Evolutionary conservation across 2,113 vertebrate species (phyloP), one percentile per base, ranked within the genome.

Genomic region (Pterocles orientalis): DNA sequence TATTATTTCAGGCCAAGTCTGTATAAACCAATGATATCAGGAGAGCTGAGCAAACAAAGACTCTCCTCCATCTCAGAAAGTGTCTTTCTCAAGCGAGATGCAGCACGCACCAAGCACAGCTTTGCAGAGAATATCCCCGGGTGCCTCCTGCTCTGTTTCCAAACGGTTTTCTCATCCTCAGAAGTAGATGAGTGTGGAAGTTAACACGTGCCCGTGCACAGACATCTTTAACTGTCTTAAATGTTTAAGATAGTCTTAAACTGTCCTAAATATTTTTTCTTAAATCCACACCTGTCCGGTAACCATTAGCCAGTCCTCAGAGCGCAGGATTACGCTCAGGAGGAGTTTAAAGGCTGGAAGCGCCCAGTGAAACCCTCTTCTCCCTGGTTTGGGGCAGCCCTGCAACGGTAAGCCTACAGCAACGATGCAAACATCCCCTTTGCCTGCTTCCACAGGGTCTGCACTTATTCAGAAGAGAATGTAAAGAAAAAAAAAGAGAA

Each of bases 21-120:
- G 19, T 75, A 34, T 12, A 79, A 50, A 64, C 31, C 25, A 51
- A 6, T 12, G 48, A 29, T 76, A 43, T 6, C 64, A 36, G 79
- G 20, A 82, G 10, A 53, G 43, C 61, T 41, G 61, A 90, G 68
- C 54, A 65, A 85, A 69, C 18, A 18, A 2, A 9, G 60, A 13
- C 51, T 70, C 24, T 56, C 7, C 11, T 76, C 57, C 39, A 34
- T 13, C 65, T 25, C 65, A 21, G 29, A 12, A 39, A 36, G 50
- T 15, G 53, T 26, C n/a, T 62, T 72, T 86, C 45, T 61, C 2
- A 0, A 20, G 71, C 3, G 31, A 60, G 68, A 47, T 12, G 16
- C 15, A 23, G 47, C 3, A 0, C 8, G 4, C 68, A 64, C 14
- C 18, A 13, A 61, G 33, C 57, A 13, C 56, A 0, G 0, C 39